Evolutionary conservation across 2,888 invertebrate species (phyloP), one percentile per base, ranked within the genome.

Genomic region (Trachelus tabidus): DNA sequence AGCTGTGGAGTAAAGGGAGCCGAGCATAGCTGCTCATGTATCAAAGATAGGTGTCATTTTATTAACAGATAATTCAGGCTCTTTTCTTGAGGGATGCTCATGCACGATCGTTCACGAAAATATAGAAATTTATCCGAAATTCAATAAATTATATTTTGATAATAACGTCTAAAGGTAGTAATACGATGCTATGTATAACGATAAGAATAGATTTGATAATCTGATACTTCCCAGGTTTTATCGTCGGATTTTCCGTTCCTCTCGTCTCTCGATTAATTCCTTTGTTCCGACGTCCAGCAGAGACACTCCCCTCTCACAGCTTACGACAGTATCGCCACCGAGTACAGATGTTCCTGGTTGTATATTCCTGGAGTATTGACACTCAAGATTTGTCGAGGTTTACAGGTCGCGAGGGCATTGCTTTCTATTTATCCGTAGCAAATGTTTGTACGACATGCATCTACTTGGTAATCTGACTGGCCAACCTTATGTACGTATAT

Each of bases 341-440:
- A 23, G 9, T 56, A 23, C 23, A 56, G 56, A 56, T 56, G 56
- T 56, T 56, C 23, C 56, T 56, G 23, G 23, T 56, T 56, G 56
- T 56, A 56, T 56, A 23, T 56, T 56, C 2, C 56, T 56, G 56
- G 56, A 56, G 23, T 56, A 56, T 56, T 56, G 56, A 56, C 23
- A 23, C 56, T 71, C 12, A 71, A 71, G 33, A 71, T 71, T 31
- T 31, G 71, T 71, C 31, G 71, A 71, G 71, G 71, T 71, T 71
- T 71, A 71, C 71, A 33, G 71, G 31, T 71, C 71, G 71, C 33
- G 71, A 11, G 71, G 15, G 71, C 15, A 31, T 12, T 31, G 71
- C 71, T 71, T 71, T 71, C 71, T 71, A 71, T 71, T 71, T 31
- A 33, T 71, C 12, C 71, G 71, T 33, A 33, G 71, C 71, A 71